Evolutionary conservation across 2,888 invertebrate species (phyloP).

Genomic region (Galerucella nymphaeae): DNA sequence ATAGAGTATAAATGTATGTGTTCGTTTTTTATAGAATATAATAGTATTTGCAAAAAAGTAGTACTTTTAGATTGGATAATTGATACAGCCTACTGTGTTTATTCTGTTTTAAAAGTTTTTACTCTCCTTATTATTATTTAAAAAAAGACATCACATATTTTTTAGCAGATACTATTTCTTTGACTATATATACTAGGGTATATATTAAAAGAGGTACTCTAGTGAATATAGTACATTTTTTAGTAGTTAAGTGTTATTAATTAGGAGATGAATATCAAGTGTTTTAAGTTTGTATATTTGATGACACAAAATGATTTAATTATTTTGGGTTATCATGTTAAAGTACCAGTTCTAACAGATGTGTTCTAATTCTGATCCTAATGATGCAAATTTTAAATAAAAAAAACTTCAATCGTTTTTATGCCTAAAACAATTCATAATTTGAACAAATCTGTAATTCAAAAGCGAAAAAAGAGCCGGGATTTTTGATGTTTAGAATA

Average conservation of each 20-base stretch:
- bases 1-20: background rate
- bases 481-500: slow-evolving; percentile 10
- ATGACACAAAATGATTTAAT: background rate
- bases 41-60: background rate
- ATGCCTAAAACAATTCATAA: background rate
- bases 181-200: too few relatives aligned
- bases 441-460: background rate
- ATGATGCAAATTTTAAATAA: too few relatives aligned
- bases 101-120: too few relatives aligned
- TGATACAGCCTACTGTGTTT: too few relatives aligned
- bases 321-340: background rate
- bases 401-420: too few relatives aligned
- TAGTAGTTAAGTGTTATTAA: background rate
- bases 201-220: too few relatives aligned
- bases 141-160: background rate
- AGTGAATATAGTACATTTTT: too few relatives aligned
- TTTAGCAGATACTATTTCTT: background rate
- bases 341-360: background rate
- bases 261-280: background rate
- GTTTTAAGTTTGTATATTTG: background rate
- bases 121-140: background rate
- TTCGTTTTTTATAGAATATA: background rate
- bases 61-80: background rate
- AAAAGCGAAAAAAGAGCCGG: background rate
- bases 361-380: background rate